A percentile compares a stretch with the other conserved stretches of the same genome.
Conservation (phyloP, 2,888 invertebrate genomes). For the Alentia gelatinosa region DNA sequence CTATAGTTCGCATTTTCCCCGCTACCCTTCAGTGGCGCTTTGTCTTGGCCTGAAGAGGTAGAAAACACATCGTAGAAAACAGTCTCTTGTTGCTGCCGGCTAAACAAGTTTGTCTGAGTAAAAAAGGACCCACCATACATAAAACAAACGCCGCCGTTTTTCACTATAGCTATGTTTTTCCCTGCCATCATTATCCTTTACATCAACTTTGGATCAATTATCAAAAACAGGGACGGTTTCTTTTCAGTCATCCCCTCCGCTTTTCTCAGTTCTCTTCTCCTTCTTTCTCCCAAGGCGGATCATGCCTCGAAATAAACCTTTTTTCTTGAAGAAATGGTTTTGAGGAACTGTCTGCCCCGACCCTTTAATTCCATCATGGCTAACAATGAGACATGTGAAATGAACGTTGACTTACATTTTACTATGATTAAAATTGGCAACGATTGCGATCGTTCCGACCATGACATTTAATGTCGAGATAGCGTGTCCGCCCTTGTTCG, state of each 20-base stretch:
- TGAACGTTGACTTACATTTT: constrained; percentile 51
- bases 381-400: constrained; percentile 26
- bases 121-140: background rate
- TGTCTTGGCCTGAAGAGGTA: background rate
- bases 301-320: background rate
- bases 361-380: background rate
- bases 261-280: background rate
- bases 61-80: constrained; percentile 6
- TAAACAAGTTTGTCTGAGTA: constrained; percentile 23
- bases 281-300: background rate
- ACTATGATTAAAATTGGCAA: constrained; percentile 47
- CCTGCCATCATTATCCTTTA: constrained; percentile 19
- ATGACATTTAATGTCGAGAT: background rate
- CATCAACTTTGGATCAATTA: constrained; percentile 36
- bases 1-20: background rate
- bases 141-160: background rate
- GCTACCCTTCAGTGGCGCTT: background rate
- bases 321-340: too few relatives aligned
- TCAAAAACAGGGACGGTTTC: background rate
- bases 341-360: background rate
- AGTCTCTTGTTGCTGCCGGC: background rate
- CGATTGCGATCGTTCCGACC: background rate
- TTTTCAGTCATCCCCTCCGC: background rate
- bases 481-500: background rate
- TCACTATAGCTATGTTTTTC: background rate